These are phyloP conservation scores for Eospalax fontanierii DNA, from an alignment of 2,797 vertebrate species.

Conservation along the genomic window DNA sequence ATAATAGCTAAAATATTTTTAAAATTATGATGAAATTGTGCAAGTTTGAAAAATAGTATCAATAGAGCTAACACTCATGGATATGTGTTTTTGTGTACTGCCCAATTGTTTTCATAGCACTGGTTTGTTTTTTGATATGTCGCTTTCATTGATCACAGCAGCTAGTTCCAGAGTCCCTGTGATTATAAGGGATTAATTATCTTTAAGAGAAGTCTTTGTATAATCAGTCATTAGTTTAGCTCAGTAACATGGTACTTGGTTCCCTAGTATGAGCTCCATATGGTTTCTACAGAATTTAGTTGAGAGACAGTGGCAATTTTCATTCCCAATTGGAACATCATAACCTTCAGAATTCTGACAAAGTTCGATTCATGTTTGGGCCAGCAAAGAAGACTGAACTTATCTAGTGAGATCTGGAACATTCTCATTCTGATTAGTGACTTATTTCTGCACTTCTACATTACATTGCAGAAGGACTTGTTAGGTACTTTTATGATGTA, in stretches of 20 bases:
- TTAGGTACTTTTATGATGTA: neutral
- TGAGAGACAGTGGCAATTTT: neutral
- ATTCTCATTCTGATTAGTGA: constrained; percentile 2
- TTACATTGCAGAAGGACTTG: neutral
- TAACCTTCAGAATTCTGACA: constrained; percentile 1
- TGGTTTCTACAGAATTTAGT: neutral
- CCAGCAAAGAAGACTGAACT: neutral
- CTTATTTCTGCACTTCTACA: neutral
- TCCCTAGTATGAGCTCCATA: neutral
- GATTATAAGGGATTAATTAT: neutral
- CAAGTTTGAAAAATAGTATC: constrained; percentile 26
- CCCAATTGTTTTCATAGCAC: neutral
- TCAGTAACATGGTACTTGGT: neutral
- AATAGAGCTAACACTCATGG: neutral
- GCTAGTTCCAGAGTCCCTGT: neutral
- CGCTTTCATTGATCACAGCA: neutral
- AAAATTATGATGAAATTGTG: neutral
- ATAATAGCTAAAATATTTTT: too few species aligned
- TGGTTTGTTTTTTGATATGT: neutral
- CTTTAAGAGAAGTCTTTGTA: neutral
- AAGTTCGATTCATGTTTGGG: constrained; percentile 3
- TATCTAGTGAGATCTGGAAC: neutral
- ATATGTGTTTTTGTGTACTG: neutral
- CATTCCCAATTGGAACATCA: neutral
- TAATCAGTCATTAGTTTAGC: neutral